Percentiles rank a stretch among this genome's conserved stretches.
These are phyloP conservation scores for Pteropus rufus DNA, from an alignment of 2,797 vertebrate species.

Conservation along the genomic window DNA sequence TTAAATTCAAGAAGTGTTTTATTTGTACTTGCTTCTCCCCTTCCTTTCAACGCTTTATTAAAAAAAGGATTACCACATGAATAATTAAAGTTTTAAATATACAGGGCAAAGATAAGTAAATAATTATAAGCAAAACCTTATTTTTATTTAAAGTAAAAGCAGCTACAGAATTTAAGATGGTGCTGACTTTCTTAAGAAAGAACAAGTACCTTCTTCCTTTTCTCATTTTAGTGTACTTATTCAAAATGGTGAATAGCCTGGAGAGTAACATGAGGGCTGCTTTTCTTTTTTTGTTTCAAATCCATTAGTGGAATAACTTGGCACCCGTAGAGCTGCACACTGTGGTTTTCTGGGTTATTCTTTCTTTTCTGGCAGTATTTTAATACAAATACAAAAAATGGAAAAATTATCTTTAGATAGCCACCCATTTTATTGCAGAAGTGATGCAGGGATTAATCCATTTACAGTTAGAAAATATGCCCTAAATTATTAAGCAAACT, in stretches of 20 bases:
- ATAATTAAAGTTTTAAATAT: constrained; percentile 61
- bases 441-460: not conserved
- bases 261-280: not conserved
- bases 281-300: constrained; percentile 17
- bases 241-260: not conserved
- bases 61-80: constrained; percentile 52
- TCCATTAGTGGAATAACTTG: constrained; percentile 37
- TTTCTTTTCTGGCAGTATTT: constrained; percentile 54
- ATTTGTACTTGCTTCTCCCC: not conserved
- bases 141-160: constrained; percentile 47
- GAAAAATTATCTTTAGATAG: constrained; percentile 27
- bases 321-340: not conserved
- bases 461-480: not conserved
- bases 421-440: not conserved
- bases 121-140: constrained; percentile 30
- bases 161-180: not conserved
- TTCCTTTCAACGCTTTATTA: constrained; percentile 27
- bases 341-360: constrained; percentile 20
- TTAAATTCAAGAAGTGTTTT: constrained; percentile 48
- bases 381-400: constrained; percentile 36
- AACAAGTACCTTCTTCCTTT: not conserved
- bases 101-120: constrained; percentile 51
- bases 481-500: constrained; percentile 26
- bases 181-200: not conserved
- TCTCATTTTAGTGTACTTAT: not conserved